A percentile compares a stretch with the other conserved stretches of the same genome.
phyloP scores from a whole-genome alignment of 35 echinoderm and acorn worm genomes.

The Lytechinus variegatus region DNA sequence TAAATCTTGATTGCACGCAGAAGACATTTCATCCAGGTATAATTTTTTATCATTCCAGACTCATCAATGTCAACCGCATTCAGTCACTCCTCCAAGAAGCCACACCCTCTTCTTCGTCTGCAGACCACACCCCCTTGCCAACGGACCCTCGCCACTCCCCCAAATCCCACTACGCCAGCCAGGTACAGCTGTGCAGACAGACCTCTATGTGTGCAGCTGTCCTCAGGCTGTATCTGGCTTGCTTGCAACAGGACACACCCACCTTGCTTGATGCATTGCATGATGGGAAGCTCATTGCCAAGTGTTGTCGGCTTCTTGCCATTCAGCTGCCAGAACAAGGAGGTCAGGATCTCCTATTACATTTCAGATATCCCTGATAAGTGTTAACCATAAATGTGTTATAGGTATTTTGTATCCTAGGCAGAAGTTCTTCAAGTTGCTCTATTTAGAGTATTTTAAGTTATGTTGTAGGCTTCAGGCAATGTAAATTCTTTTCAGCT shows the following conservation, averaged over 20 bases:
- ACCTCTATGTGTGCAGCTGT: conserved; percentile 48
- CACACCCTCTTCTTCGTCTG: conserved; percentile 21
- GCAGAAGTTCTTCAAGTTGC: too few relatives aligned
- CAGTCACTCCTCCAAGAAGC: conserved; percentile 45
- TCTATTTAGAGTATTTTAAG: too few relatives aligned
- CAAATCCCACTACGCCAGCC: not conserved
- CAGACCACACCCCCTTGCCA: not conserved
- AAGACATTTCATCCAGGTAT: too few relatives aligned
- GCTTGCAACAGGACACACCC: conserved; percentile 24
- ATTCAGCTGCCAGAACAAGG: not conserved
- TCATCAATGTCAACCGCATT: conserved; percentile 52
- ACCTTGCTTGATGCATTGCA: not conserved
- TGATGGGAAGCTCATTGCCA: conserved; percentile 47
- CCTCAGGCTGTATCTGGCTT: conserved; percentile 27
- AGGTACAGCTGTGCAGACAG: conserved; percentile 25
- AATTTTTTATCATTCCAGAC: not conserved
- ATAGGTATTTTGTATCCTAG: too few relatives aligned
- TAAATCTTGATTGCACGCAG: too few relatives aligned
- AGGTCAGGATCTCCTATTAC: not conserved
- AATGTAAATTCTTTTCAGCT: too few relatives aligned
- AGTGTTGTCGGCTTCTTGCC: conserved; percentile 46
- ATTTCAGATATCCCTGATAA: not conserved
- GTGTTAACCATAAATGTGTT: too few relatives aligned
- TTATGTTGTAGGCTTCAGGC: too few relatives aligned
- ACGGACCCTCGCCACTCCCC: not conserved